Evolutionary conservation across 2,797 vertebrate genomes (phyloP), one percentile per base, ranked within the genome.

Genomic region (Poecile montanus): DNA sequence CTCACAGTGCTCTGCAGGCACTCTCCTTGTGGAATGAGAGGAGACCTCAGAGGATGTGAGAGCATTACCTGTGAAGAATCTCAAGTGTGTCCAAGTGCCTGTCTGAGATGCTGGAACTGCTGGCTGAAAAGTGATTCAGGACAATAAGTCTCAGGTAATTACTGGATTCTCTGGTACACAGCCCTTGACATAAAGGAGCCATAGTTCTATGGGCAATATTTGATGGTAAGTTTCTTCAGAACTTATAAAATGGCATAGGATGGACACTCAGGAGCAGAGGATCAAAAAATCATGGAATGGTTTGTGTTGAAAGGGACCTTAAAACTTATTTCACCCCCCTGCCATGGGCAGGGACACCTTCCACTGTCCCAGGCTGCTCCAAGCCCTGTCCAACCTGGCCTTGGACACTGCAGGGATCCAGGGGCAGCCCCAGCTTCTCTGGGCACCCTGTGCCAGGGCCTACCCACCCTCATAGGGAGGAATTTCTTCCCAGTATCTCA

Each of bases 401-500:
- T 2, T 34, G 38, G 18, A 7, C 29, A 45, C 36, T 36, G 36
- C 20, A 63, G 16, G 50, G 23, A 45, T 57, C 7, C 38, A 53
- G 22, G 3, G 34, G 0, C 32, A 76, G 23, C 16, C 57, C 18
- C 50, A 62, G 15, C 5, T 50, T 0, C 36, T 56, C 57, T 51
- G 44, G 17, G 20, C 1, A 63, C 0, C 3, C n/a, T 57, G 10
- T 10, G 57, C 44, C 63, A 63, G 29, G 15, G 10, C 7, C 7
- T 51, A 0, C 0, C 2, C 6, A 45, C 6, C 16, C 14, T 21
- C 32, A 1, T 3, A 30, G 2, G 0, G 3, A 40, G 21, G 0
- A 71, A 45, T 30, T 45, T 22, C 17, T 51, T 40, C 27, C n/a
- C 25, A 30, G 7, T 16, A 34, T 22, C 13, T 2, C 2, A 63